Base-by-base conservation (phyloP, 2,888 invertebrate genomes). In the Platycheirus rosarum region DNA sequence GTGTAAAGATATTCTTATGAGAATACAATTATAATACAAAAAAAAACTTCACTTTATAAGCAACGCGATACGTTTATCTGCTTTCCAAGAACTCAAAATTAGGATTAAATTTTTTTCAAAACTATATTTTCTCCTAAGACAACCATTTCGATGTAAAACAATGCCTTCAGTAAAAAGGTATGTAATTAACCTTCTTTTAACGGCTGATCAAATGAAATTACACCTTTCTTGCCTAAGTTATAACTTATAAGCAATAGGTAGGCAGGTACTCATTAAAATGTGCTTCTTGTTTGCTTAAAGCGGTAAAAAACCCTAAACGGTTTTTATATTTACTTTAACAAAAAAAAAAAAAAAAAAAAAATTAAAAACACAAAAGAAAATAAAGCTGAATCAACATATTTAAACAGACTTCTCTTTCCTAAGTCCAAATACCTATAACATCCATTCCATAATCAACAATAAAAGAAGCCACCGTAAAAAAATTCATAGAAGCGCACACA, bases 381-480 rank as follows among this genome's bases (percentile, higher is more conserved):
- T 20, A n/a, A 60, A 44, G 18, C 53, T 53, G 9, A 63, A 23
- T 9, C 20, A 40, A 57, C 9, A 23, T 48, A 48, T 48, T 46
- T 63, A 23, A 63, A 23, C 63, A 48, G 37, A 9, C n/a, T 32
- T 44, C 20, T 35, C 46, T 16, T 1, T 3, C 0, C 18, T 13
- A 23, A 23, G 11, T 11, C 4, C 18, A 2, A 7, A 48, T n/a
- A n/a, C 18, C 5, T 32, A 32, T 8, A 32, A 5, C 7, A 1
- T 32, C 7, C 7, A 8, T 32, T 32, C 29, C 8, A 8, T 32
- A 32, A 29, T 9, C 37, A 51, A 60, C 44, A 57, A 48, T 11
- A 66, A 74, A 69, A 66, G 73, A 71, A 60, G 65, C 78, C 53
- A 26, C 49, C 48, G 44, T n/a, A n/a, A 63, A 63, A 62, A 68